Conservation (phyloP, 2,797 vertebrate genomes). For the Halcyon badia region DNA sequence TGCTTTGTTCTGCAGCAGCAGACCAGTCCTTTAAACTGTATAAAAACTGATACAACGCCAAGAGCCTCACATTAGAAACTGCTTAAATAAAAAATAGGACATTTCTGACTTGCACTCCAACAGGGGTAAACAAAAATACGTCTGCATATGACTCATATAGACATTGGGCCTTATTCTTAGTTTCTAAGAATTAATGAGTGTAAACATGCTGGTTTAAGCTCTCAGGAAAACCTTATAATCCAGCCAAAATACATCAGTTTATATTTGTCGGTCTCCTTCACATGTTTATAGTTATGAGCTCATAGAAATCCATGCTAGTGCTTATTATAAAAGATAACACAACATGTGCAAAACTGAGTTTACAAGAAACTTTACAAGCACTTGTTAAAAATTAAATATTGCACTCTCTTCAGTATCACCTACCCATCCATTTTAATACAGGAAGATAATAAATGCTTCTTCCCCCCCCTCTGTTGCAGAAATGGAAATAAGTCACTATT, state of each 20-base stretch:
- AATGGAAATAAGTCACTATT: background rate
- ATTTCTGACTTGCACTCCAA: background rate
- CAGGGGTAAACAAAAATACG: background rate
- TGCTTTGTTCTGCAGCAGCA: background rate
- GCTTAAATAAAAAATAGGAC: background rate
- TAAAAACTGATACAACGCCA: background rate
- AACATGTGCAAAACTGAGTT: background rate
- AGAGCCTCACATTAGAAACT: background rate
- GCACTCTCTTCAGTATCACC: background rate
- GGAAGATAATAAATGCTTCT: background rate
- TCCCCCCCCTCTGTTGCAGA: background rate
- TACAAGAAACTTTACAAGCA: background rate
- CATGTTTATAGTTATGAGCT: background rate
- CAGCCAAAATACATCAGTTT: background rate
- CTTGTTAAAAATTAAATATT: background rate
- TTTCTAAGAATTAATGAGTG: background rate
- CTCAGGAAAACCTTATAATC: background rate
- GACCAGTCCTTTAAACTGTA: background rate
- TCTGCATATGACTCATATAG: background rate
- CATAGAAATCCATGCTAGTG: background rate
- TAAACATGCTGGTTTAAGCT: background rate
- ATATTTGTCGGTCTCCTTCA: background rate
- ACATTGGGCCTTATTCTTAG: background rate
- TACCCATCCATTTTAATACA: background rate
- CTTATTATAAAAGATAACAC: background rate